Base-by-base conservation (phyloP, 2,888 invertebrate genomes). In the Acrobasis repandana region DNA sequence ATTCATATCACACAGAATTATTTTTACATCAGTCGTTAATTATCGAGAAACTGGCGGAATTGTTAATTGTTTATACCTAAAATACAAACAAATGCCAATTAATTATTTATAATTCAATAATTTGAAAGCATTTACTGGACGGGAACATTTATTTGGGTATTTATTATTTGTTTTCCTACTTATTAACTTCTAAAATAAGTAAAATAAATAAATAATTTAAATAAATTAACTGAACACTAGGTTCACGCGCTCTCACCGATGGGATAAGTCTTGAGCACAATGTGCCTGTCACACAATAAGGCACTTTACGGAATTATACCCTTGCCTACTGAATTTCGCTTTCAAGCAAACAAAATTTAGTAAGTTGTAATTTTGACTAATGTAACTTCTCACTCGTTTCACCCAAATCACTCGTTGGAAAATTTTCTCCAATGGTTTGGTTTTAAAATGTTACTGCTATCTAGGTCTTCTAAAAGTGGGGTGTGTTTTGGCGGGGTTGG, bases 171-270 rank as follows among this genome's bases (percentile, higher is more conserved):
- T 73, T 75, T 72, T 71, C 78, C 84, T 88, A 85, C 79, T 79
- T 80, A 78, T 83, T 84, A 82, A 78, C 71, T 81, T 83, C 88
- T 90, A 86, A 72, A 90, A 92, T 91, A 91, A 92, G 86, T 91
- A 90, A 90, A 91, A 90, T 88, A 88, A 88, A 87, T 90, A 89
- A 90, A 86, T 88, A 85, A 88, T 85, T 89, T 86, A 84, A 89
- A 88, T 88, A 88, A 89, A 83, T 90, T 87, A 86, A 77, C 81
- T 82, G 75, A 85, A 83, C 75, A 79, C 82, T 86, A 82, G 63
- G 70, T 71, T 76, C 75, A 79, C 74, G 79, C 76, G 69, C 74
- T 76, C 76, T 78, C 72, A 76, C 72, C 82, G 79, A 79, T 82
- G 83, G 83, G 79, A 79, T 80, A 69, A 67, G 65, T 72, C 73